These are phyloP conservation scores for Myathropa florea DNA, from an alignment of 2,888 invertebrate species.

Conservation along the genomic window DNA sequence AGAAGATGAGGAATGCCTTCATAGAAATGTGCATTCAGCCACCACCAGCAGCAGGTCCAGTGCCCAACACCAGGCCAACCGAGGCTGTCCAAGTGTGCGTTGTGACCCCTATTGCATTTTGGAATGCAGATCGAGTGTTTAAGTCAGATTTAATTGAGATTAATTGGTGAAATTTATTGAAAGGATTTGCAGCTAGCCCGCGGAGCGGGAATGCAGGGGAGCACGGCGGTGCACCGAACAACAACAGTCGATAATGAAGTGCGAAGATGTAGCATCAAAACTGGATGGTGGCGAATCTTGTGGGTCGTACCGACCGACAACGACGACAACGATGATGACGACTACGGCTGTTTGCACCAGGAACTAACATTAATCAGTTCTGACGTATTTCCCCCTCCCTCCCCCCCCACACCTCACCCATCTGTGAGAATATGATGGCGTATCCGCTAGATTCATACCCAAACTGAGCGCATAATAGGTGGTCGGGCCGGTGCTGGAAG, in stretches of 20 bases:
- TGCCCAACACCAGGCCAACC: no score
- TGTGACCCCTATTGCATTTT: slow-evolving; percentile 70
- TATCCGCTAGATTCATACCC: neutral
- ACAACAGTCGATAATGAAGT: slow-evolving; percentile 65
- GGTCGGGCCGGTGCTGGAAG: neutral
- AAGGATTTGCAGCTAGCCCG: slow-evolving; percentile 49
- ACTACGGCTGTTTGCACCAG: slow-evolving; percentile 36
- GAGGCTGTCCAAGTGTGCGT: no score
- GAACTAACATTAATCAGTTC: slow-evolving; percentile 67
- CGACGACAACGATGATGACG: slow-evolving; percentile 13
- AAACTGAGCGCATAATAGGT: slow-evolving; percentile 15
- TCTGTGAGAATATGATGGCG: neutral
- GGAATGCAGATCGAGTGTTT: slow-evolving; percentile 71
- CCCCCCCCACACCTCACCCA: neutral
- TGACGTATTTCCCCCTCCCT: slow-evolving; percentile 1
- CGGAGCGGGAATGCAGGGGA: slow-evolving; percentile 2
- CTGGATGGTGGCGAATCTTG: slow-evolving; percentile 38
- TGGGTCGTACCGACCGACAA: slow-evolving; percentile 46
- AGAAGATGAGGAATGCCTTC: slow-evolving; percentile 49
- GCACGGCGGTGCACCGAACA: neutral
- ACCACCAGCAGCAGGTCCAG: no score
- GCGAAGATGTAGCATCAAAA: slow-evolving; percentile 48
- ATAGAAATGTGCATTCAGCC: slow-evolving; percentile 17
- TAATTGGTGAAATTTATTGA: slow-evolving; percentile 70
- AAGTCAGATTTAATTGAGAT: slow-evolving; percentile 71